Evolutionary conservation across 2,797 vertebrate genomes (phyloP), one percentile per base, ranked within the genome.

Genomic region (Cyprinella venusta): DNA sequence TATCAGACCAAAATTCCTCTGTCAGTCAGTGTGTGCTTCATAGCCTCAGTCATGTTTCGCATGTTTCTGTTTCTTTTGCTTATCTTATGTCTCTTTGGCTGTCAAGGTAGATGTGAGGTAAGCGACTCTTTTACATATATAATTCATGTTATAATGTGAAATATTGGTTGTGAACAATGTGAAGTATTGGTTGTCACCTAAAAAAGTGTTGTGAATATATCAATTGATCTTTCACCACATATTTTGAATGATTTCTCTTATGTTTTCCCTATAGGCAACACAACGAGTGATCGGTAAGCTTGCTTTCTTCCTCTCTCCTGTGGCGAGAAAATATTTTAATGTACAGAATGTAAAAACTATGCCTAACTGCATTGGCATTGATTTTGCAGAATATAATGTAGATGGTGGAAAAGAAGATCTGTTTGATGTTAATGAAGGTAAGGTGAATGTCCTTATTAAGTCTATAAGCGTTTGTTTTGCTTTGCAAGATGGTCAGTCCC

Each of bases 371-470:
- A 30, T 67, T 48, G 2, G 21, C 16, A 12, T 48, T 70, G 16
- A 19, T 68, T 76, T 76, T 9, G 36, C 91, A 96, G 95, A 96
- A 83, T 90, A 93, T 89, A 95, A 97, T 18, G 76, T 97, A 61
- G 97, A 99, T 16, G 93, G 89, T 74, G 97, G 96, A 90, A 87
- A 87, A 76, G 93, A 97, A 83, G 97, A 98, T 87, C 96, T 99
- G 90, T 96, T 97, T 52, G 94, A 98, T 87, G 97, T 98, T 86
- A 99, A 99, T 88, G 92, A 96, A 96, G 97, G 98, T 98, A 90
- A 83, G 69, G 7, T 26, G n/a, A 45, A 24, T 8, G 18, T 42
- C 16, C 4, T 52, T 26, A 16, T 42, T 56, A 24, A 9, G 21
- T 56, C 1, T 30, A 16, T 16, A 40, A 4, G 21, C 4, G 45